Conservation (phyloP, 2,888 invertebrate species). For the Artemia sinica region DNA sequence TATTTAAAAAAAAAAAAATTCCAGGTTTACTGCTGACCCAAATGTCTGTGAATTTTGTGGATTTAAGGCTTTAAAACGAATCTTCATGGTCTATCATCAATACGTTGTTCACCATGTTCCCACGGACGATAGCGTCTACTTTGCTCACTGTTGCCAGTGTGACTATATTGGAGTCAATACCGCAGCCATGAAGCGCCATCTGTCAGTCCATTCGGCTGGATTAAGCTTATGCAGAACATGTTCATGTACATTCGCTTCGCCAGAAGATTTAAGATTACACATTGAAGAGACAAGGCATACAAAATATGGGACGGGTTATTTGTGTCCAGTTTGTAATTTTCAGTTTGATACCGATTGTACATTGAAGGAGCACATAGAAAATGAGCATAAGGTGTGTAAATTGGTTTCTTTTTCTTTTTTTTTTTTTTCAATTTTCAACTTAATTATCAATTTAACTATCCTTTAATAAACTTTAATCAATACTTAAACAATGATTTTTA, state of each 20-base stretch:
- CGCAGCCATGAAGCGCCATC: constrained; percentile 49
- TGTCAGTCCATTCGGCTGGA: constrained; percentile 39
- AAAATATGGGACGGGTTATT: neutral
- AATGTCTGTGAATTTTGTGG: constrained; percentile 71
- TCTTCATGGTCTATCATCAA: constrained; percentile 56
- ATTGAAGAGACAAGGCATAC: neutral
- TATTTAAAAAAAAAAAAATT: neutral
- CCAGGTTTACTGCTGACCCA: constrained; percentile 29
- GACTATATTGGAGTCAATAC: constrained; percentile 56
- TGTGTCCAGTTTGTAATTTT: neutral
- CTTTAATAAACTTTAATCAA: too few relatives aligned
- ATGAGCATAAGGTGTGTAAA: constrained; percentile 9
- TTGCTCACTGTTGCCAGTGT: constrained; percentile 61
- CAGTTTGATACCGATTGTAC: constrained; percentile 11
- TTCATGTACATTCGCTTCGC: constrained; percentile 16
- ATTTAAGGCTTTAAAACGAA: constrained; percentile 50
- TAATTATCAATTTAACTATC: too few relatives aligned
- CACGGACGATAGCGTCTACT: constrained; percentile 48
- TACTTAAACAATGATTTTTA: too few relatives aligned
- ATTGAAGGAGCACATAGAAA: constrained; percentile 7
- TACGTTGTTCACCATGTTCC: constrained; percentile 57
- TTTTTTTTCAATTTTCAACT: neutral
- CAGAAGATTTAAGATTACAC: constrained; percentile 10
- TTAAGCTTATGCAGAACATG: constrained; percentile 26
- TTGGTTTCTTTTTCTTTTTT: neutral